These are phyloP conservation scores for Apamea sordens DNA, from an alignment of 2,888 invertebrate genomes.

Conservation along the genomic window DNA sequence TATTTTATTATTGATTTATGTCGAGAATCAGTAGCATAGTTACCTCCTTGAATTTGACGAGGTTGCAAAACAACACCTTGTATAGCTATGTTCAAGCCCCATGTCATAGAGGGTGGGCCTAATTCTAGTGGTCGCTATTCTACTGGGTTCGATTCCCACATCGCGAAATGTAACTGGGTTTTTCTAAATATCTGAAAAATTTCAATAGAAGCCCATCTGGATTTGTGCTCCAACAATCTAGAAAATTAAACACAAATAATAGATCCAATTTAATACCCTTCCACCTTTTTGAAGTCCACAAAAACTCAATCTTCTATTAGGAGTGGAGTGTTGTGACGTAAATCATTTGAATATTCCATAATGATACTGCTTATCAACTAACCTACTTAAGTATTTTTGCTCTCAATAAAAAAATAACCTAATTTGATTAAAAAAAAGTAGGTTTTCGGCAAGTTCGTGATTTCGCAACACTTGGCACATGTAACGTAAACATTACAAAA, in stretches of 20 bases:
- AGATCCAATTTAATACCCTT: background rate
- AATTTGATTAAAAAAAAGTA: conserved; percentile 37
- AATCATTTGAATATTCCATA: background rate
- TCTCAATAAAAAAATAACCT: conserved; percentile 9
- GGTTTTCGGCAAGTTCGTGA: conserved; percentile 14
- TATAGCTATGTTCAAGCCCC: background rate
- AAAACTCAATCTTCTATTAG: background rate
- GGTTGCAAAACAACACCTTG: no score
- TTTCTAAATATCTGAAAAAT: background rate
- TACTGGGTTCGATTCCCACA: background rate
- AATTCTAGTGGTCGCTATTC: background rate
- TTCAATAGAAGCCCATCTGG: background rate
- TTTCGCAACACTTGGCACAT: background rate
- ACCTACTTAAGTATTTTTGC: background rate
- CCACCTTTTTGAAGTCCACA: background rate
- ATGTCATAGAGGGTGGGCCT: background rate
- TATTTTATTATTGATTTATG: no score
- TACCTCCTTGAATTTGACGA: no score
- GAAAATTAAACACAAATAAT: background rate
- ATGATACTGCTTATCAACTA: conserved; percentile 10
- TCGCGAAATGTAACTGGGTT: background rate
- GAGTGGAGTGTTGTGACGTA: background rate
- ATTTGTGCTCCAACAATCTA: background rate
- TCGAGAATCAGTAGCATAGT: no score
- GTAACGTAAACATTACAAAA: conserved; percentile 1